phyloP scores from a whole-genome alignment of 2,888 invertebrate genomes.

The Pyralis farinalis region DNA sequence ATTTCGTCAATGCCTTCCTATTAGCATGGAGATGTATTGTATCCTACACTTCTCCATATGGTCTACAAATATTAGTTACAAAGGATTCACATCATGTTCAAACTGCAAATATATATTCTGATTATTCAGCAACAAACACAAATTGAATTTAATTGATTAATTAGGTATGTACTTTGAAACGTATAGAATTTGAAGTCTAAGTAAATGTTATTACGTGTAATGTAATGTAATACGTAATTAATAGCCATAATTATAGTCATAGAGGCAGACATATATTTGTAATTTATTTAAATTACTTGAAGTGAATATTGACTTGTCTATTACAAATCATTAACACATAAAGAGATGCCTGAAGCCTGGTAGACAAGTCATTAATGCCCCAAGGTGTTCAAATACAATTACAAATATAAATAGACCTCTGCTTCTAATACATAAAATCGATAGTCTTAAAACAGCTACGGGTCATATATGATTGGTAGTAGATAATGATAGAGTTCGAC shows the following conservation, averaged over 20 bases:
- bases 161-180: too few relatives aligned
- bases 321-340: constrained; percentile 40
- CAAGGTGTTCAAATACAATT: constrained; percentile 29
- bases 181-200: too few relatives aligned
- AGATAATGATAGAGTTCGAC: constrained; percentile 35
- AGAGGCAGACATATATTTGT: too few relatives aligned
- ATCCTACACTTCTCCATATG: too few relatives aligned
- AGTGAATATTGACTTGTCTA: constrained; percentile 20
- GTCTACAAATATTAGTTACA: too few relatives aligned
- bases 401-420: constrained; percentile 24
- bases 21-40: too few relatives aligned
- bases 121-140: too few relatives aligned
- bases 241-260: not conserved
- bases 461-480: constrained; percentile 39
- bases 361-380: constrained; percentile 23
- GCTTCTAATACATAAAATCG: constrained; percentile 12
- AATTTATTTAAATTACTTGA: constrained; percentile 8
- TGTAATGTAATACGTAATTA: not conserved
- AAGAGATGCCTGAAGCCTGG: constrained; percentile 23
- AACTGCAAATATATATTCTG: too few relatives aligned
- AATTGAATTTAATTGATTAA: too few relatives aligned
- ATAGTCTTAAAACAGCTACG: not conserved
- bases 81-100: too few relatives aligned
- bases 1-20: too few relatives aligned
- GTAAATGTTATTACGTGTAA: too few relatives aligned